Evolutionary conservation across 2,113 vertebrate genomes (phyloP), one percentile per base, ranked within the genome.

Genomic region (Tragulus kanchil): DNA sequence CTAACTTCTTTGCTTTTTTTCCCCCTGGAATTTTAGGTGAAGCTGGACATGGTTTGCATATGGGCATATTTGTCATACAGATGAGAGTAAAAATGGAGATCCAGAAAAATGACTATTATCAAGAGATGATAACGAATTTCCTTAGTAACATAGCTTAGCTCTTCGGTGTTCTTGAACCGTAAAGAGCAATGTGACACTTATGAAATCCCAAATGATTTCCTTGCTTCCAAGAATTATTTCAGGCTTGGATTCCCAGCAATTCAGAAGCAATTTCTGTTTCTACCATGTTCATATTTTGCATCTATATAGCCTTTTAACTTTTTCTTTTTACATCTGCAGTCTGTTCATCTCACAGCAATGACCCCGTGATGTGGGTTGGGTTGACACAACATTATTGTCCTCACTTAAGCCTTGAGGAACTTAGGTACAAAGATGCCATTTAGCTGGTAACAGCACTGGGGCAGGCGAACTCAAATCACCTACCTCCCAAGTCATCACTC

Each of bases 241-340:
- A 97, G 88, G 92, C 94, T 93, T 96, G 88, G 75, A 71, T 97
- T 97, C 87, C 85, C 82, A 94, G 92, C 48, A 93, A 96, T 92
- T 95, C 61, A 92, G 90, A 96, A 64, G 50, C 81, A 95, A 94
- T 97, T 97, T 97, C 87, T 97, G 42, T 96, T 96, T 97, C 81
- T 96, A 50, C 81, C n/a, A 17, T 87, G 52, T 78, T 92, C 81
- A 95, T 42, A 78, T 25, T 97, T 96, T 97, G 84, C 71, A 85
- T 96, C 64, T 78, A 88, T 87, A 94, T 89, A 92, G 73, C 0
- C 45, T 93, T 94, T 91, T n/a, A 62, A 7, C 7, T 36, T 69
- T 87, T 93, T 78, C 85, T 94, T 77, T 21, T 85, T 52, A 85
- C 45, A 86, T 94, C 71, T 59, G 23, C 15, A 2, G 21, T 83